These are phyloP conservation scores for Eledona agricola DNA, from an alignment of 2,888 invertebrate species.

Conservation along the genomic window DNA sequence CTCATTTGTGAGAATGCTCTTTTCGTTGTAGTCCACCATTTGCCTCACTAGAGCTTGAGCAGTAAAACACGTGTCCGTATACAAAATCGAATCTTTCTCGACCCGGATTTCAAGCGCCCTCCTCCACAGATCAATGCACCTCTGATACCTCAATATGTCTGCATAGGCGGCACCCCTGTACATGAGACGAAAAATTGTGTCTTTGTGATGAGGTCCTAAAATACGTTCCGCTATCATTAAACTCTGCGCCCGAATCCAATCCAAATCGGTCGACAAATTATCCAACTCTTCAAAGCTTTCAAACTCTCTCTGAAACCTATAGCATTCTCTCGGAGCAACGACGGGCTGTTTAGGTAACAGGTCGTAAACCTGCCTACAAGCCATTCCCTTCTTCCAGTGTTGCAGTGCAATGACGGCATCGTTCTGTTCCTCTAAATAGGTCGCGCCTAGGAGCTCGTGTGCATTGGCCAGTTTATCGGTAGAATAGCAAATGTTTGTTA, in stretches of 20 bases:
- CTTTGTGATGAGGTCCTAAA: conserved; percentile 85
- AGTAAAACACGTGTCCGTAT: conserved; percentile 84
- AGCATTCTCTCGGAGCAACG: conserved; percentile 69
- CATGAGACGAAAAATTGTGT: conserved; percentile 75
- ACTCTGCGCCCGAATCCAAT: conserved; percentile 87
- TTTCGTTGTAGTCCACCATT: conserved; percentile 77
- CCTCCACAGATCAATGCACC: conserved; percentile 88
- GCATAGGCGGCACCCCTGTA: conserved; percentile 76
- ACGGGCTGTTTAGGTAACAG: conserved; percentile 64
- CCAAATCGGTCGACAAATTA: conserved; percentile 79
- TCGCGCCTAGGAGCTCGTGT: conserved; percentile 87
- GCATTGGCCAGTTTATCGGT: conserved; percentile 82
- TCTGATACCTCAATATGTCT: conserved; percentile 77
- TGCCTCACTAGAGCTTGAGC: conserved; percentile 86
- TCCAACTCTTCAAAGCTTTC: conserved; percentile 75
- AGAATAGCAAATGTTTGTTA: conserved; percentile 69
- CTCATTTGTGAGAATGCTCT: conserved; percentile 65
- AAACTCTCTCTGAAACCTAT: conserved; percentile 79
- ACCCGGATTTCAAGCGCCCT: conserved; percentile 83
- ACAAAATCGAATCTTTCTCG: conserved; percentile 78
- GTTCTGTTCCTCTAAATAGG: conserved; percentile 87
- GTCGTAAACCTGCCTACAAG: conserved; percentile 64
- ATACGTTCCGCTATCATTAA: conserved; percentile 88
- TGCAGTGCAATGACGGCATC: conserved; percentile 75
- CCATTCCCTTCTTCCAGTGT: conserved; percentile 83